phyloP scores from a whole-genome alignment of 2,113 vertebrate genomes.

The Epinephelus moara region DNA sequence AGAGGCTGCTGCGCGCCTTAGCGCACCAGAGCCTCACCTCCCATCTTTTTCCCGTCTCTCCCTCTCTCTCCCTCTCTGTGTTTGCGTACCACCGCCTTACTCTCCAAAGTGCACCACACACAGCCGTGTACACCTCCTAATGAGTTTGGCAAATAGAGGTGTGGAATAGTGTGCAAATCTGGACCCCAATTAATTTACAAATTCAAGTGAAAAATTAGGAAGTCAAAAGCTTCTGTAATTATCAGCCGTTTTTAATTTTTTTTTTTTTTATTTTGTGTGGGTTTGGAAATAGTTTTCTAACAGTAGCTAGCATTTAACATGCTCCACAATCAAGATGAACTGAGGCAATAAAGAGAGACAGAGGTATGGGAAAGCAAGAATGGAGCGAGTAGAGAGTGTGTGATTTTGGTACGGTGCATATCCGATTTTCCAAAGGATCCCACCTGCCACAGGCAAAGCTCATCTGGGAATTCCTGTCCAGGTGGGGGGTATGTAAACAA shows the following conservation, averaged over 20 bases:
- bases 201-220: conserved; percentile 52
- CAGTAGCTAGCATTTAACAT: neutral
- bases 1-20: conserved; percentile 66
- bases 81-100: conserved; percentile 21
- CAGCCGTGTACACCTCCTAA: conserved; percentile 54
- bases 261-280: conserved; percentile 3
- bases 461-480: conserved; percentile 74
- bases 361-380: neutral
- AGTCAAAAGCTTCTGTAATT: conserved; percentile 60
- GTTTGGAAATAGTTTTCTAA: conserved; percentile 32
- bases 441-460: conserved; percentile 71
- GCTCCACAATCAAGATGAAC: conserved; percentile 20
- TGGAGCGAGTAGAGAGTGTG: conserved; percentile 34
- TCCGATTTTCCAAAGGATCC: conserved; percentile 66
- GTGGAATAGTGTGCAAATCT: conserved; percentile 59
- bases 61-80: conserved; percentile 18
- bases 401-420: conserved; percentile 56
- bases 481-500: conserved; percentile 74
- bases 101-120: conserved; percentile 47
- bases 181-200: conserved; percentile 64
- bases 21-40: conserved; percentile 63
- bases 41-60: conserved; percentile 42
- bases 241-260: neutral
- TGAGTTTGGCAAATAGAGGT: conserved; percentile 71
- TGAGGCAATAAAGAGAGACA: conserved; percentile 7